A percentile compares a stretch with the other conserved stretches of the same genome.
Conservation (phyloP, 92 coral and sea anemone genomes). For the Umimayanthus kanabou region DNA sequence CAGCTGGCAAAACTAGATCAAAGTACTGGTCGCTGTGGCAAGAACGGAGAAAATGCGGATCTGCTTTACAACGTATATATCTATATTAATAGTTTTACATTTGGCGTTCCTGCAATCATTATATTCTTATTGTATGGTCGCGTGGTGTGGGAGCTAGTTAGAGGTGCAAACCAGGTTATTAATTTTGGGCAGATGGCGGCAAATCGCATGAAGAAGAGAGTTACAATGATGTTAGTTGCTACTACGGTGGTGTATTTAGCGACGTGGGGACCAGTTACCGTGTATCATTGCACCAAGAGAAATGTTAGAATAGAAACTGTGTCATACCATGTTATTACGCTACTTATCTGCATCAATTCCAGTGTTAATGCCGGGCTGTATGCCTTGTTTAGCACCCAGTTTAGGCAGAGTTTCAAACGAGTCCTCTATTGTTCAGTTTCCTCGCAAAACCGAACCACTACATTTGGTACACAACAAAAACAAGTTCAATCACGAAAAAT, state of each 20-base stretch:
- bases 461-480: no score
- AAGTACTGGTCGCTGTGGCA: neutral
- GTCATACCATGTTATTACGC: neutral
- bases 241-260: neutral
- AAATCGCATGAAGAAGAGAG: neutral
- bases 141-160: neutral
- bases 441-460: neutral
- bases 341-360: neutral
- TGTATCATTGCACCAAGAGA: neutral
- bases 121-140: neutral
- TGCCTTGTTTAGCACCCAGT: neutral
- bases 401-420: neutral
- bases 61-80: neutral
- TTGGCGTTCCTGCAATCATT: neutral
- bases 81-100: neutral
- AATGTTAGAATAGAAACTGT: neutral
- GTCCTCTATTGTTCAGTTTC: neutral
- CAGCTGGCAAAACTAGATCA: neutral
- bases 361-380: neutral
- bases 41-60: neutral
- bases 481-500: neutral
- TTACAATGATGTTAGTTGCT: neutral
- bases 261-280: neutral
- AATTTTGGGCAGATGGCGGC: neutral
- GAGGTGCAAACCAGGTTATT: neutral